Evolutionary conservation across 2,113 vertebrate species (phyloP), one percentile per base, ranked within the genome.

Genomic region (Epinephelus fuscoguttatus): DNA sequence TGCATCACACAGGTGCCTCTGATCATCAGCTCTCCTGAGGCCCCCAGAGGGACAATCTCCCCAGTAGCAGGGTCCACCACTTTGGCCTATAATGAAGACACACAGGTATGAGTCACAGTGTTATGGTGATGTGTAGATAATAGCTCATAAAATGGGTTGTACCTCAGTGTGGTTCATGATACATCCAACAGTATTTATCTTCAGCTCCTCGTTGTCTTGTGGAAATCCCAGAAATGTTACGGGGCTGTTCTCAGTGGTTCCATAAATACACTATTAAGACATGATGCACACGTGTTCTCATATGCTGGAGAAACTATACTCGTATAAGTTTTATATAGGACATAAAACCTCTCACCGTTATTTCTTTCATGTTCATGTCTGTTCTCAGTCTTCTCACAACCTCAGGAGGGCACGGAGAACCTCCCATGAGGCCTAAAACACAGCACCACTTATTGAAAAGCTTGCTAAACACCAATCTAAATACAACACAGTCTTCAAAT

Each of bases 181-280:
- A 47, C 90, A 97, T 63, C 98, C 98, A 72, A 96, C 96, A 0
- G 96, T 98, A 53, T 96, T 91, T 0, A 91, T 85, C 94, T 95
- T 99, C 70, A 92, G 93, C 2, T 94, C 63, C 0, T 96, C 4
- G 2, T 71, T 93, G 92, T 99, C 98, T 11, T 78, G 64, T 0
- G 95, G 95, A 75, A 95, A 96, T 25, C 95, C 96, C 84, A 96
- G 64, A 88, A 99, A 99, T 33, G 97, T 97, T 61, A 97, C 60
- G 0, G 98, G 98, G 71, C 98, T 99, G 85, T 97, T 99, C 92
- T 99, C 98, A 3, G 98, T 99, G 67, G 97, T 96, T 84, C 98
- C 98, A 40, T 99, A 99, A 40, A 15, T 86, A 66, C 96, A 83
- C 98, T 99, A 83, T 67, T 67, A 1, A 63, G 52, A 50, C 0